Base-by-base conservation (phyloP, 2,888 invertebrate species). In the Caenorhabditis becei region DNA sequence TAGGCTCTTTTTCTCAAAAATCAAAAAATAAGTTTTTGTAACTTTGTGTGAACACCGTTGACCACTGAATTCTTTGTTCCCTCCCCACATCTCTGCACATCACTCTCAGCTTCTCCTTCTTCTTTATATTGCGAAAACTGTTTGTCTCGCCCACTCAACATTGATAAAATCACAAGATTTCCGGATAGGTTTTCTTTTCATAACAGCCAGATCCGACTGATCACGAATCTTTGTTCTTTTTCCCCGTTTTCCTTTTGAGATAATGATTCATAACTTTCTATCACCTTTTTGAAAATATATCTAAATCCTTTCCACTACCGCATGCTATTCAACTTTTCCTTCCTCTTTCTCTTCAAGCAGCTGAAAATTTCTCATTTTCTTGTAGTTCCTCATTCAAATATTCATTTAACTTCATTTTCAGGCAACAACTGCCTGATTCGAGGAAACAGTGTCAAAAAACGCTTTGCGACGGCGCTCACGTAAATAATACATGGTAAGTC, bases 321-420 rank as follows among this genome's bases (percentile, higher is more conserved):
- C n/a, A n/a, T n/a, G n/a, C n/a, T n/a, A n/a, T 53, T 11, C 2
- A 7, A 37, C n/a, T 24, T 32, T 16, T 24, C 28, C 54, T 41
- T 44, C 1, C n/a, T 14, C 16, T 41, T 56, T 47, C 20, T 44
- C 24, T 49, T 23, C n/a, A n/a, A n/a, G n/a, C n/a, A n/a, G n/a
- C n/a, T n/a, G n/a, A n/a, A n/a, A n/a, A n/a, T n/a, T n/a, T n/a
- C n/a, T 14, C 35, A 35, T 14, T 41, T 10, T 41, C 41, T 14
- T 16, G n/a, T 28, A 26, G 61, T 53, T 61, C 10, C 35, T 44
- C 53, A 61, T 5, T 14, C 37, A 71, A 71, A 51, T 26, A 51
- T n/a, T n/a, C n/a, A n/a, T n/a, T n/a, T n/a, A n/a, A n/a, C n/a
- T n/a, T 54, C 53, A 23, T 65, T 66, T 63, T 18, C 32, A 41